phyloP scores from a whole-genome alignment of 2,113 vertebrate species.

The Percina caprodes region DNA sequence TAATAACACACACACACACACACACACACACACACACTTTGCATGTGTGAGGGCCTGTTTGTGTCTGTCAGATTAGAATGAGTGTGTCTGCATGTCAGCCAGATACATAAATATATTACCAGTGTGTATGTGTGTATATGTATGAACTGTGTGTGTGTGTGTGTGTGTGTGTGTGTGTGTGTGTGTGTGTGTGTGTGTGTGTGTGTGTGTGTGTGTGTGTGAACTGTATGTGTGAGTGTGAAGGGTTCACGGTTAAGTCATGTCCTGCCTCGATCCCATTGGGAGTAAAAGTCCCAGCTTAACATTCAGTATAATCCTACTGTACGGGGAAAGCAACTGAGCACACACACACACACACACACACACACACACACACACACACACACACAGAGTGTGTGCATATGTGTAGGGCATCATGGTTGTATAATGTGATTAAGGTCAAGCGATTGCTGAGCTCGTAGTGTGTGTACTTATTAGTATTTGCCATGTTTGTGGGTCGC shows the following conservation, averaged over 20 bases:
- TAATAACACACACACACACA: no score
- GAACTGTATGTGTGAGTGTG: not conserved
- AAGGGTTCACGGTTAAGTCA: slow-evolving; percentile 38
- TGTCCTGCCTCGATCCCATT: slow-evolving; percentile 28
- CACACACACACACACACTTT: slow-evolving; percentile 4
- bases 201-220: not conserved
- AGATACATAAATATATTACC: slow-evolving; percentile 8
- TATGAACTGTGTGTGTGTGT: not conserved
- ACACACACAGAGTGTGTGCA: slow-evolving; percentile 21
- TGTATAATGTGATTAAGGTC: slow-evolving; percentile 56
- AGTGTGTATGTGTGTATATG: slow-evolving; percentile 5
- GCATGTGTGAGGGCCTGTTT: not conserved
- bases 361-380: slow-evolving; percentile 8
- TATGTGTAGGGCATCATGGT: slow-evolving; percentile 27
- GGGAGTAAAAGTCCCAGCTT: slow-evolving; percentile 47
- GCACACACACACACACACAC: slow-evolving; percentile 15
- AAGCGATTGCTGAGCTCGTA: slow-evolving; percentile 11
- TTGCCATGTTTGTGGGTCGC: slow-evolving; percentile 17
- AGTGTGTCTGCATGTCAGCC: not conserved
- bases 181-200: not conserved
- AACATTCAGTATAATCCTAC: slow-evolving; percentile 52
- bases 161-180: no score
- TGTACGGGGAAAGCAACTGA: slow-evolving; percentile 48
- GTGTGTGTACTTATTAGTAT: slow-evolving; percentile 16
- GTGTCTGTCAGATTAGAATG: slow-evolving; percentile 12